These are phyloP conservation scores for Cacoxenus indagator DNA, from an alignment of 2,888 invertebrate genomes.

Conservation along the genomic window DNA sequence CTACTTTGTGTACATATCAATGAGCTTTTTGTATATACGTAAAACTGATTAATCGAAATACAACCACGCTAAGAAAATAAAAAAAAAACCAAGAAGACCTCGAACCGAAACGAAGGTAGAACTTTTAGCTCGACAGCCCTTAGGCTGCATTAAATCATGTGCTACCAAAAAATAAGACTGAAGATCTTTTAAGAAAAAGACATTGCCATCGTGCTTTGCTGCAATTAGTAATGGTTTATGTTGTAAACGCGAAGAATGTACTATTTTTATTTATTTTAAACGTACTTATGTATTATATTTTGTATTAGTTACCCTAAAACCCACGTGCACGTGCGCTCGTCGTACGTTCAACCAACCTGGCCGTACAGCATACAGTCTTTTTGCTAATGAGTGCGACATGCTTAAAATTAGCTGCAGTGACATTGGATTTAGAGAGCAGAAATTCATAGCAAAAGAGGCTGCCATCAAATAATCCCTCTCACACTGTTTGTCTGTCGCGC, in stretches of 20 bases:
- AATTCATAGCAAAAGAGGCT: too few species aligned
- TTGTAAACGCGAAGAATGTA: conserved; percentile 37
- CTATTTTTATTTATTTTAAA: conserved; percentile 17
- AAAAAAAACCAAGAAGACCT: too few species aligned
- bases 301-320: not conserved
- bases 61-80: too few species aligned
- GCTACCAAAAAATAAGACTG: conserved; percentile 14
- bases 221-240: conserved; percentile 37
- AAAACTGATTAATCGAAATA: too few species aligned
- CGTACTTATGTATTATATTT: conserved; percentile 11
- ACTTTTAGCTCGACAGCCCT: too few species aligned
- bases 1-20: too few species aligned
- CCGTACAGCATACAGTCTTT: not conserved
- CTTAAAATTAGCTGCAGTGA: conserved; percentile 21
- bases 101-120: too few species aligned
- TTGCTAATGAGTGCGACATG: conserved; percentile 23
- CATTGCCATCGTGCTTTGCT: conserved; percentile 22
- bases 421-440: too few species aligned
- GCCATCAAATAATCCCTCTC: too few species aligned
- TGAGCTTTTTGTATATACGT: too few species aligned
- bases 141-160: too few species aligned
- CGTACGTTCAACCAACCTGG: not conserved
- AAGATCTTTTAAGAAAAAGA: not conserved
- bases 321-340: not conserved
- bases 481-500: not conserved